A percentile compares a stretch with the other conserved stretches of the same genome.
phyloP scores from a whole-genome alignment of 2,797 vertebrate species.

The Acipenser transmontanus region DNA sequence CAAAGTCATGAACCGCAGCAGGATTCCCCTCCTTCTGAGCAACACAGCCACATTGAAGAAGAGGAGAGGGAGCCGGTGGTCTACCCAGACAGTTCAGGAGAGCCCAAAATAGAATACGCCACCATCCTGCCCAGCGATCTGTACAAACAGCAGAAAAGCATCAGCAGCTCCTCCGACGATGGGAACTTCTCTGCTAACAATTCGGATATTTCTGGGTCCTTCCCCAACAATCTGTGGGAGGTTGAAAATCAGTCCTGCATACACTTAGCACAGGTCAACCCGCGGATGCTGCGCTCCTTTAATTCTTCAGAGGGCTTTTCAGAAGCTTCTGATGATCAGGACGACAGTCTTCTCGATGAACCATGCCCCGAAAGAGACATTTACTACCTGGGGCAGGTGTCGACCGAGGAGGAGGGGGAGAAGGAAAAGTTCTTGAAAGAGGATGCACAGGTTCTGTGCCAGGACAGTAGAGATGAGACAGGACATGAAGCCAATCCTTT shows the following conservation, averaged over 20 bases:
- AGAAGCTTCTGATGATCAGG: slow-evolving; percentile 65
- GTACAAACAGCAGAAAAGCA: slow-evolving; percentile 34
- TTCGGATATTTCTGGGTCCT: slow-evolving; percentile 60
- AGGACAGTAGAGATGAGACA: slow-evolving; percentile 28
- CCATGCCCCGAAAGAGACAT: slow-evolving; percentile 42
- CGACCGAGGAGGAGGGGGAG: slow-evolving; percentile 42
- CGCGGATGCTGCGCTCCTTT: slow-evolving; percentile 51
- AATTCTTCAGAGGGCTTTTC: slow-evolving; percentile 76
- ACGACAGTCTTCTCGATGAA: slow-evolving; percentile 40
- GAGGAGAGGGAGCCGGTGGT: background rate
- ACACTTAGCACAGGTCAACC: slow-evolving; percentile 39
- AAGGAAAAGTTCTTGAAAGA: slow-evolving; percentile 42
- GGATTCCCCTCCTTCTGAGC: slow-evolving; percentile 26
- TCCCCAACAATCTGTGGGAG: slow-evolving; percentile 62
- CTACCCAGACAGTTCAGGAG: slow-evolving; percentile 34
- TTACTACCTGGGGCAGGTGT: slow-evolving; percentile 61
- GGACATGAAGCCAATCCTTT: slow-evolving; percentile 42
- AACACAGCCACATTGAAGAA: slow-evolving; percentile 25
- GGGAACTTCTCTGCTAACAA: slow-evolving; percentile 58
- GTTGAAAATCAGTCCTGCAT: slow-evolving; percentile 44
- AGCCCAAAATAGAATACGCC: slow-evolving; percentile 67
- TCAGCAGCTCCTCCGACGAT: slow-evolving; percentile 56
- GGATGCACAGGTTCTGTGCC: slow-evolving; percentile 13
- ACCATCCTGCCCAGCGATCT: slow-evolving; percentile 48
- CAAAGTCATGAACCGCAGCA: slow-evolving; percentile 22